Evolutionary conservation across 2,113 vertebrate genomes (phyloP).

Genomic region (Urocynchramus pylzowi): DNA sequence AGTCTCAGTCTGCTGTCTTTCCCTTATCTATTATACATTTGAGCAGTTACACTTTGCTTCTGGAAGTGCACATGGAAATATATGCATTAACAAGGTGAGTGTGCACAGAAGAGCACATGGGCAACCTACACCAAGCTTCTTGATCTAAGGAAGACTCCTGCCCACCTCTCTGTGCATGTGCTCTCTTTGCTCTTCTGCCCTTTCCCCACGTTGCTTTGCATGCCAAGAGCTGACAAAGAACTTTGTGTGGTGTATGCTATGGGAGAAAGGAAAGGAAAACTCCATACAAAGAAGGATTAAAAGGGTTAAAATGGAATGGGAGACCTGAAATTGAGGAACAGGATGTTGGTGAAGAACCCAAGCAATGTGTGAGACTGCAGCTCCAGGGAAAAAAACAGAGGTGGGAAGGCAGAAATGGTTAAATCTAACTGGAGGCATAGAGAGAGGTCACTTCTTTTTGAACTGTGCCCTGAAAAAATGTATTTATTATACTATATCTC

Average conservation of each 20-base stretch:
- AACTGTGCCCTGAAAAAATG: not conserved
- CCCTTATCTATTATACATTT: slow-evolving; percentile 33
- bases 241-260: fast-evolving
- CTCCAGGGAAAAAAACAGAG: not conserved
- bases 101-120: not conserved
- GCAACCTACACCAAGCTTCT: not conserved
- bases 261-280: not conserved
- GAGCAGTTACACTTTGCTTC: not conserved
- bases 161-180: not conserved
- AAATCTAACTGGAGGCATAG: not conserved
- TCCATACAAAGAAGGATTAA: too few relatives aligned
- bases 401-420: not conserved
- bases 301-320: not conserved
- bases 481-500: not conserved
- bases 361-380: fast-evolving
- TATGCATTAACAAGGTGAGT: not conserved
- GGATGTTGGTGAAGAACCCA: not conserved
- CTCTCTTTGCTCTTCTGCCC: not conserved
- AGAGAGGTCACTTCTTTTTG: not conserved
- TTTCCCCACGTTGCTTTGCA: fast-evolving
- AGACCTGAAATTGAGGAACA: not conserved
- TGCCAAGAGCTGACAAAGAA: not conserved
- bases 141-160: not conserved
- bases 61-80: not conserved
- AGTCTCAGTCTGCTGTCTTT: slow-evolving; percentile 40